Conservation (phyloP, 2,797 vertebrate species). For the Orientallactaga sibirica region DNA sequence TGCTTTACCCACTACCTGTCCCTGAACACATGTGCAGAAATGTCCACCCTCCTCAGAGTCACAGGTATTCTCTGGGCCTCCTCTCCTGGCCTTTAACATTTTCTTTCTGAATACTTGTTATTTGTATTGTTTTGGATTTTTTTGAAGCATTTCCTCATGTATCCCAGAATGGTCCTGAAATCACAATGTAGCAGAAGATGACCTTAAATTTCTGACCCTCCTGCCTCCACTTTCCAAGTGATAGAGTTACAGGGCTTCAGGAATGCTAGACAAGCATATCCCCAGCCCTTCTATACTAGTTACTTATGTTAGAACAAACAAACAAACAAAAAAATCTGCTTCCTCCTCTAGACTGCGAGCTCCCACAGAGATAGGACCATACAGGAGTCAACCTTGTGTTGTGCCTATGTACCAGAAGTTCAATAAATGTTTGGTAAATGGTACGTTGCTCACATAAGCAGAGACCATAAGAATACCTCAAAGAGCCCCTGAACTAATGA, state of each 20-base stretch:
- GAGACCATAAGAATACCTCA: conserved; percentile 1
- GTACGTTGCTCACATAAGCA: neutral
- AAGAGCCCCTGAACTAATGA: neutral
- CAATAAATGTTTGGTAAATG: neutral
- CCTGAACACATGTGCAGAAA: neutral
- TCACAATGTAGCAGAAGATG: no score
- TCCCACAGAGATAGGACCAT: neutral
- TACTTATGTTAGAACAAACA: no score
- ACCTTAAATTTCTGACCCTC: no score
- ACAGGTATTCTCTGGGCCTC: neutral
- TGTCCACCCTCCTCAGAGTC: neutral
- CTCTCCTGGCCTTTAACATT: neutral
- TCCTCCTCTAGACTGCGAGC: neutral
- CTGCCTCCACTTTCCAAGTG: no score
- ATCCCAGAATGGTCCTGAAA: no score
- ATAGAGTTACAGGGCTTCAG: no score
- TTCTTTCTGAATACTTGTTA: neutral
- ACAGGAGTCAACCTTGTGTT: neutral
- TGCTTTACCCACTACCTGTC: neutral
- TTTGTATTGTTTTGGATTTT: neutral
- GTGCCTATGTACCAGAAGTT: conserved; percentile 17
- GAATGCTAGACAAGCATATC: no score
- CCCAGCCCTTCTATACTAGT: no score
- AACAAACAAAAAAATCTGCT: neutral
- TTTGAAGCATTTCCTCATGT: no score